Base-by-base conservation (phyloP, 2,797 vertebrate species). In the Columba guinea region DNA sequence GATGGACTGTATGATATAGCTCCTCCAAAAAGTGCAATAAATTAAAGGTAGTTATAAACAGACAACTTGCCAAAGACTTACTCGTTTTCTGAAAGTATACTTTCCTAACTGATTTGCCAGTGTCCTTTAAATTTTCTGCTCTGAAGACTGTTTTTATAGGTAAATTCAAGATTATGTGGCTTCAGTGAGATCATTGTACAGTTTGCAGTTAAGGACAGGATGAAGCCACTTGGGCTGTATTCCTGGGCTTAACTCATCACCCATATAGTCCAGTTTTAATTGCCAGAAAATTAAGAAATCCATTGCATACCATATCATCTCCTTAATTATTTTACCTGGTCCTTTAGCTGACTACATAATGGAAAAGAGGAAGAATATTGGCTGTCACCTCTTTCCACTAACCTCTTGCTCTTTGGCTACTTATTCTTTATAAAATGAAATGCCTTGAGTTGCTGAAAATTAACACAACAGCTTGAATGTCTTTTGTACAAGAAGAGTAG, bases 301-400 rank as follows among this genome's bases (percentile, higher is more conserved):
- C 9, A 18, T 27, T 82, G 35, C 52, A 37, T 79, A 34, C 13
- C 10, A 1, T 81, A 39, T 86, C 17, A 69, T 53, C n/a, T 27
- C 59, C 58, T 78, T 88, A 94, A 84, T 90, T 82, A 68, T 51
- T 65, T 81, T 68, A 90, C 63, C 77, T 84, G 44, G 13, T 65
- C 51, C 39, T 93, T 94, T 52, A 88, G 69, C 69, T 86, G 79
- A 80, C 67, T 79, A 52, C 24, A 16, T 88, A 91, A 91, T 68
- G 35, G 52, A 81, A 87, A 86, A 79, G 63, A 73, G 35, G 69
- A 92, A 64, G 39, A 79, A 64, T 90, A 96, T 69, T 73, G 87
- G 76, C 70, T 90, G 26, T 26, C 30, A 70, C 24, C 48, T 93
- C 59, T 85, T 85, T 81, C 73, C 65, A 62, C 82, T 87, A 82